Base-by-base conservation (phyloP, 2,888 invertebrate species). In the Limenitis camilla region DNA sequence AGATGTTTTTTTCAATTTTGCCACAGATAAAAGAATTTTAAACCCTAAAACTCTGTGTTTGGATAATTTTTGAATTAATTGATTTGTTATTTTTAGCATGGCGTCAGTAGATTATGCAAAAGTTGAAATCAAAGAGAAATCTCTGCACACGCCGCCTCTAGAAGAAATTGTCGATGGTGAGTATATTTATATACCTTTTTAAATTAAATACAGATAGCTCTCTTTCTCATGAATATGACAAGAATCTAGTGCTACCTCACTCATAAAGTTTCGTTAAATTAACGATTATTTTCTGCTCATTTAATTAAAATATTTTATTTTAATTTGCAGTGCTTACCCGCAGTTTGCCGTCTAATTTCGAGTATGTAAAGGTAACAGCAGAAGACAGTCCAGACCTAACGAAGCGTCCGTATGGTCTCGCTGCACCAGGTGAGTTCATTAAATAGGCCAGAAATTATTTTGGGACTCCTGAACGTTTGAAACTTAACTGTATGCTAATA, bases 351-450 rank as follows among this genome's bases (percentile, higher is more conserved):
- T 80, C 83, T 42, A 94, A 93, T 64, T 98, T 97, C 81, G 88
- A 86, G 55, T 81, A 91, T 49, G 94, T 93, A 29, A 72, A 75
- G 32, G 95, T 96, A 2, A 89, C 91, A 41, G 91, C 95, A n/a
- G 93, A 92, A 8, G 92, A 94, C 35, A 94, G 96, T 71, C 97
- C 98, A 1, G 93, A 98, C 83, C 89, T 98, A 59, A 93, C 91
- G 2, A 79, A 92, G 70, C 71, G 91, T 19, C 96, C 97, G 0
- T 98, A 93, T 74, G 89, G 90, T 55, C 89, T 98, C 58, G 94
- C 94, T n/a, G 91, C 91, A 39, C 82, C 91, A 81, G 96, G 96
- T 95, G 56, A 40, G 40, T 11, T 35, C 11, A 31, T 30, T 5
- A 19, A 5, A 19, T 19, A 19, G 3, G 19, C 19, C 19, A 19